Evolutionary conservation across 2,113 vertebrate genomes (phyloP).

Genomic region (Puma concolor): DNA sequence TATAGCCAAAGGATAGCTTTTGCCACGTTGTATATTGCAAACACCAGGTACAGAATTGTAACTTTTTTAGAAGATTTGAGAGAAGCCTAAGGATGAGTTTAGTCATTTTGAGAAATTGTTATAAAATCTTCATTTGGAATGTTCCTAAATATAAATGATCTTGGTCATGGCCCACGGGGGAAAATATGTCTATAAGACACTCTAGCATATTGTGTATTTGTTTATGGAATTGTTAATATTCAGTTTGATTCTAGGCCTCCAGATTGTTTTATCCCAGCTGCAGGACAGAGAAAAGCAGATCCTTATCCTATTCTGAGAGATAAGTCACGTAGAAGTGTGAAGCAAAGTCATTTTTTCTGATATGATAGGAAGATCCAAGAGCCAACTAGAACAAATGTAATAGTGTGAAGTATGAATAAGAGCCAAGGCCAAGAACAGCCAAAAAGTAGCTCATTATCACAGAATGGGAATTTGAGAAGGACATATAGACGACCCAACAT

Average conservation of each 20-base stretch:
- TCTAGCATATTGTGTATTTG: neutral
- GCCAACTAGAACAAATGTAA: neutral
- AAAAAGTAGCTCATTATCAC: neutral
- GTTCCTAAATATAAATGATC: neutral
- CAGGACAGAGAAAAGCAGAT: neutral
- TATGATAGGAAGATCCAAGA: neutral
- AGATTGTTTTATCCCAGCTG: neutral
- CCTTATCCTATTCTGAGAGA: neutral
- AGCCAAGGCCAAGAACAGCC: neutral
- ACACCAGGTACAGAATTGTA: neutral
- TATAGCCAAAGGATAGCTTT: neutral
- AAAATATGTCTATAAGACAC: neutral
- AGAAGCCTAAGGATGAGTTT: neutral
- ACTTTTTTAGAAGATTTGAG: neutral
- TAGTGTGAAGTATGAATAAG: neutral
- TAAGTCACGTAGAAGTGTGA: neutral
- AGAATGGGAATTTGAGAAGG: neutral
- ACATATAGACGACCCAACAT: neutral
- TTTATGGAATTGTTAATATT: slow-evolving; percentile 16
- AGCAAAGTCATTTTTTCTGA: neutral
- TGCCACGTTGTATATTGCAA: neutral
- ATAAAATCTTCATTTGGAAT: neutral
- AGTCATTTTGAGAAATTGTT: neutral
- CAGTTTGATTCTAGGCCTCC: neutral
- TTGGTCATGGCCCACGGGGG: neutral